Conservation (phyloP, 2,888 invertebrate species). For the Noctua janthe region DNA sequence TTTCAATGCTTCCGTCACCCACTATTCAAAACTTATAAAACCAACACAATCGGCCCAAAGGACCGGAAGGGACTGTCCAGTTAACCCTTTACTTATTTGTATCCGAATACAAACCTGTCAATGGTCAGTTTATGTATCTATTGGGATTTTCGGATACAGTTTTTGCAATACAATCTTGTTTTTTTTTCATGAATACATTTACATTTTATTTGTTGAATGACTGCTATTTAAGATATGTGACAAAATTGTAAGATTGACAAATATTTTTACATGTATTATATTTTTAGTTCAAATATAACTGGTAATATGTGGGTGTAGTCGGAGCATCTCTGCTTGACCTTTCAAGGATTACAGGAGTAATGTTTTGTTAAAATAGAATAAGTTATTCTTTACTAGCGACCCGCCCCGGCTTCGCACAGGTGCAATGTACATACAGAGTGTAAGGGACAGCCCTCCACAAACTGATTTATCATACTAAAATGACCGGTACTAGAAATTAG, state of each 20-base stretch:
- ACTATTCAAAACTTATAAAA: slow-evolving; percentile 45
- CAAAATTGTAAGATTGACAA: not conserved
- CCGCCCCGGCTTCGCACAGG: too few relatives aligned
- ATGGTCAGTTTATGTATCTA: slow-evolving; percentile 36
- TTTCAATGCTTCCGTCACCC: slow-evolving; percentile 48
- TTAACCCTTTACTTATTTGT: slow-evolving; percentile 61
- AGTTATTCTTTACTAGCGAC: too few relatives aligned
- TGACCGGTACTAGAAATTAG: too few relatives aligned
- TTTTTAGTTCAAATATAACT: too few relatives aligned
- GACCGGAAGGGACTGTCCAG: slow-evolving; percentile 63
- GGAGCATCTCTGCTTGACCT: too few relatives aligned
- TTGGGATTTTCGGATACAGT: slow-evolving; percentile 23
- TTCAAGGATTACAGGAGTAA: too few relatives aligned
- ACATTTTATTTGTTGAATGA: not conserved
- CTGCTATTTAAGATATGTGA: not conserved
- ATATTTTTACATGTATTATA: too few relatives aligned
- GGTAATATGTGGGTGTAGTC: too few relatives aligned
- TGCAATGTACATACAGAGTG: too few relatives aligned
- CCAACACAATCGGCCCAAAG: slow-evolving; percentile 47
- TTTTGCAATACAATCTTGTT: slow-evolving; percentile 40
- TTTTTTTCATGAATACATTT: slow-evolving; percentile 37
- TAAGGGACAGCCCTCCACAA: too few relatives aligned
- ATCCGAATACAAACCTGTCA: slow-evolving; percentile 46
- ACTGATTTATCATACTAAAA: too few relatives aligned
- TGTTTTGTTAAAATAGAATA: too few relatives aligned